Base-by-base conservation (phyloP, 2,888 invertebrate species). In the Sabatieria punctata region DNA sequence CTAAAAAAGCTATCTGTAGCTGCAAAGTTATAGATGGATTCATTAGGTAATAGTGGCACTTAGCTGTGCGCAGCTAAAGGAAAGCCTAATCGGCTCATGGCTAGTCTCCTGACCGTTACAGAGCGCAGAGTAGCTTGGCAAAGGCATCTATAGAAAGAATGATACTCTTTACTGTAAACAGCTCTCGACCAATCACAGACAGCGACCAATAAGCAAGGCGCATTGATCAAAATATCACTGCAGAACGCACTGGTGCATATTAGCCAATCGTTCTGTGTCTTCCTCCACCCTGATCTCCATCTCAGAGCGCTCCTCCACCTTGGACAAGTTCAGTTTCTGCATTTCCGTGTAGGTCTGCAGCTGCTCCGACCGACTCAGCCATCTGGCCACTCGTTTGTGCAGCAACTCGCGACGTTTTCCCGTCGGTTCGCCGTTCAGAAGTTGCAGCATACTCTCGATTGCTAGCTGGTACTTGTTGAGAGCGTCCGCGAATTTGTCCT, bases 401-500 rank as follows among this genome's bases (percentile, higher is more conserved):
- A 47, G 39, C 22, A 43, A 25, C 18, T 43, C 22, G 26, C 26
- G 24, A n/a, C 45, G 45, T 19, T 25, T 22, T 19, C 43, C 38
- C 11, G 42, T 8, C 23, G 39, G 36, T 38, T 47, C 41, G 2
- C 23, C 21, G 37, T 27, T 27, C 19, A 49, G 26, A 21, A 50
- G 18, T 18, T 47, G 22, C 36, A 50, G 41, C 37, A 41, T 42
- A 36, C 35, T 37, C 19, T 45, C 50, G 11, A 50, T 42, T 11
- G 44, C 47, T 15, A 47, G 30, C 23, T 41, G 35, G 39, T 50
- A 50, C 23, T 50, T 47, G 13, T 24, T 23, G 8, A 47, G 18
- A 3, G 50, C 47, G 1, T 38, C 43, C 2, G 26, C 19, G 24
- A 4, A 24, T 15, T 36, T n/a, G 15, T 37, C 45, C 2, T 35